Conservation (phyloP, 2,113 vertebrate species). For the Cynopterus brachyotis region DNA sequence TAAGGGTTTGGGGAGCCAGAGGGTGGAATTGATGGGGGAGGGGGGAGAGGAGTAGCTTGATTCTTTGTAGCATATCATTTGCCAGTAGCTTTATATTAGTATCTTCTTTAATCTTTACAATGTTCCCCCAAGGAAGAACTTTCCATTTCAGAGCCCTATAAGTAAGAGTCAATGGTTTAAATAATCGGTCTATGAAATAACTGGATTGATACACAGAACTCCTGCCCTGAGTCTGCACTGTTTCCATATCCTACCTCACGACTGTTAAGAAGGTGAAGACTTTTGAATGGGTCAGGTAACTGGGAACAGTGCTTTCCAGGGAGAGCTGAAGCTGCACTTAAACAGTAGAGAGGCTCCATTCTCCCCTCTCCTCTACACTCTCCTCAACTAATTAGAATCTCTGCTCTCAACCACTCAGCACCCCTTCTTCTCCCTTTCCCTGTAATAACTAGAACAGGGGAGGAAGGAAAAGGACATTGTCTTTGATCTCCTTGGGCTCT, state of each 20-base stretch:
- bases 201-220: neutral
- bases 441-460: neutral
- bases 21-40: neutral
- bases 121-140: neutral
- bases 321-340: neutral
- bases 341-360: neutral
- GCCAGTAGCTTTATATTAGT: neutral
- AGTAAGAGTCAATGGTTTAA: neutral
- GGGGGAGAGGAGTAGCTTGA: neutral
- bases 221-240: no score
- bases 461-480: neutral
- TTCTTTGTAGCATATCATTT: neutral
- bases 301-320: neutral
- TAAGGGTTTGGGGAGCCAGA: neutral
- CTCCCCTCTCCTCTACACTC: fast-evolving
- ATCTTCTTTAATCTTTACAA: neutral
- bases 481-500: neutral
- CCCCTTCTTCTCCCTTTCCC: neutral
- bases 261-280: neutral
- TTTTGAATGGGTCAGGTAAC: neutral
- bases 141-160: neutral
- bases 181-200: neutral
- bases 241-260: neutral
- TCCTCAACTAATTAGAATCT: neutral
- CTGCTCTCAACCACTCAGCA: neutral